Evolutionary conservation across 2,888 invertebrate genomes (phyloP).

Genomic region (Tridacna gigas): DNA sequence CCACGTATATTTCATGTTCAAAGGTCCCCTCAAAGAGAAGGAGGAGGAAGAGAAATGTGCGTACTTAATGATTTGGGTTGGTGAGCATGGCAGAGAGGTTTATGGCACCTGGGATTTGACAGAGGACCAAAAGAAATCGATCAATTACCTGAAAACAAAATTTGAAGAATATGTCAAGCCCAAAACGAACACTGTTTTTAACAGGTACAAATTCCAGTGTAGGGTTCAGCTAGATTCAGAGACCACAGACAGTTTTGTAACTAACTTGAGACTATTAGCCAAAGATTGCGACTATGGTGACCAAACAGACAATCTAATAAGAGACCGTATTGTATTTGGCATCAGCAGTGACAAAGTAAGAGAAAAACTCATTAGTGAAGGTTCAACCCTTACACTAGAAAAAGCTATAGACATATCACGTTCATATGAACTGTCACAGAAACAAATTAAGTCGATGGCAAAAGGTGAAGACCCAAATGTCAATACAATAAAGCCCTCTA

Average conservation of each 20-base stretch:
- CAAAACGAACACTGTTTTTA: slow-evolving; percentile 44
- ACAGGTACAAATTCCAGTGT: slow-evolving; percentile 53
- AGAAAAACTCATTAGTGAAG: slow-evolving; percentile 53
- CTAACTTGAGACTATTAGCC: slow-evolving; percentile 44
- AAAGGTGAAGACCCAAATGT: slow-evolving; percentile 36
- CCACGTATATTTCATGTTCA: slow-evolving; percentile 55
- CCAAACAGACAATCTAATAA: too few relatives aligned
- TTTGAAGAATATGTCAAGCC: slow-evolving; percentile 50
- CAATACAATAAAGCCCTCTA: neutral
- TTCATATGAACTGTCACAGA: slow-evolving; percentile 42
- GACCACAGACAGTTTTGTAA: slow-evolving; percentile 51
- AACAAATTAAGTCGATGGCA: slow-evolving; percentile 32
- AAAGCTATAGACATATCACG: slow-evolving; percentile 38
- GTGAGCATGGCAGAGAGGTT: slow-evolving; percentile 48
- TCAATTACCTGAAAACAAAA: slow-evolving; percentile 22
- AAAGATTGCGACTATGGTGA: slow-evolving; percentile 62
- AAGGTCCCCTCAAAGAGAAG: slow-evolving; percentile 50
- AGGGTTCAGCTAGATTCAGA: slow-evolving; percentile 37
- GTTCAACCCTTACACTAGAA: slow-evolving; percentile 49
- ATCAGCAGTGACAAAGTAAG: slow-evolving; percentile 40
- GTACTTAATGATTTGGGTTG: slow-evolving; percentile 49
- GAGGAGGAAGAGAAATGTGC: slow-evolving; percentile 46
- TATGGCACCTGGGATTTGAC: slow-evolving; percentile 45
- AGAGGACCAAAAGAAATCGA: slow-evolving; percentile 41
- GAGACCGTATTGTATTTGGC: slow-evolving; percentile 56